Base-by-base conservation (phyloP, 2,113 vertebrate species). In the Nesogale talazaci region DNA sequence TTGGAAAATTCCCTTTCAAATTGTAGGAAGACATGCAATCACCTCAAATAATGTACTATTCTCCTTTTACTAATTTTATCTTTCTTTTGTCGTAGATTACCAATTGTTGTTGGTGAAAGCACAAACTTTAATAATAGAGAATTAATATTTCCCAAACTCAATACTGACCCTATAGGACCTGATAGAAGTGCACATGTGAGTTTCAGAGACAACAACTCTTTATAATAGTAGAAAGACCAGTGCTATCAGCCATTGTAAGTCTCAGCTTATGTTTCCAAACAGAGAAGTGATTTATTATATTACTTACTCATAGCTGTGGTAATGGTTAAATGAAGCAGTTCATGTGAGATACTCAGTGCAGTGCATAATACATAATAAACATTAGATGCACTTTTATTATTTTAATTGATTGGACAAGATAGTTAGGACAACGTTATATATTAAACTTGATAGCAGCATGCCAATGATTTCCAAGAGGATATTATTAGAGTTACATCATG, bases 41-140 rank as follows among this genome's bases (percentile, higher is more conserved):
- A 75, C 11, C 6, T 20, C 65, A 87, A 81, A 31, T 79, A 74
- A 92, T 72, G 74, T 80, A 80, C 36, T 92, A 80, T 46, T 92
- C 38, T 72, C 4, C 19, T 52, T 52, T 12, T 14, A 72, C 63
- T 82, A 4, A 46, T 61, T 90, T 75, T 74, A 34, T 46, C 6
- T 63, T 12, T 82, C 72, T 74, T 74, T 22, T 59, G 85, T 63
- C 25, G 19, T 63, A 34, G 5, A 36, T 74, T 63, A 15, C 25
- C 38, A 63, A 92, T 38, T 69, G 31, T 29, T 46, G 46, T 52
- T 52, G 14, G 46, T 11, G 10, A 52, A 52, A 52, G 57, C 15
- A 25, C 23, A 14, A 20, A 81, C 25, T 86, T 65, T 81, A 61
- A n/a, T 69, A n/a, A 65, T 29, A 86, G 14, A 86, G 38, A 87